Conservation (phyloP, 1,140 invertebrate species). For the Drosophila miranda region DNA sequence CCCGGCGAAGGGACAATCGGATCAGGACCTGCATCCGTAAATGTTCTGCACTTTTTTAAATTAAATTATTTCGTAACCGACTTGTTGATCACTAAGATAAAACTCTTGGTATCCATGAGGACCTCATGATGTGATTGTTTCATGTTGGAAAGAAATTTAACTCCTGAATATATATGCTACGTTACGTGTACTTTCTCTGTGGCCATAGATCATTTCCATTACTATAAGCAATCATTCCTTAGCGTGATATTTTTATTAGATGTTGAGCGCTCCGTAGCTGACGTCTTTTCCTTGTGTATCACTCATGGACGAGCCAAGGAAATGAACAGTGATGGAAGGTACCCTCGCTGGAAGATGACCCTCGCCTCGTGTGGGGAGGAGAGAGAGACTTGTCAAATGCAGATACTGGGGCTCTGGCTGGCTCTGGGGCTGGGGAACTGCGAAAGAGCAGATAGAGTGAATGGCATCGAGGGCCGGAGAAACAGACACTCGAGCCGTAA, state of each 20-base stretch:
- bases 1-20: neutral
- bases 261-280: constrained; percentile 13
- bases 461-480: constrained; percentile 62
- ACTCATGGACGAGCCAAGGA: neutral
- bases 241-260: constrained; percentile 16
- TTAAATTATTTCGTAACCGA: too few species aligned
- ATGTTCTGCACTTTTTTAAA: neutral
- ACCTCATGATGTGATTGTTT: too few species aligned
- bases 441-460: constrained; percentile 69
- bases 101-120: too few species aligned
- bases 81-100: too few species aligned
- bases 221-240: neutral
- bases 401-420: constrained; percentile 3
- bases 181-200: too few species aligned
- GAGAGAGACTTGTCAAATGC: constrained; percentile 21
- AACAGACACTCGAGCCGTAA: constrained; percentile 55
- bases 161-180: neutral
- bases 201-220: constrained; percentile 19
- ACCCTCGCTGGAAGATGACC: constrained; percentile 23
- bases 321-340: neutral
- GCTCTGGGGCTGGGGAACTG: constrained; percentile 23
- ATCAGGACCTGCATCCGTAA: too few species aligned
- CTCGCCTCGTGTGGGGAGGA: neutral
- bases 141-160: too few species aligned
- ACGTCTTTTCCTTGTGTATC: constrained; percentile 16